phyloP scores from a whole-genome alignment of 2,113 vertebrate genomes.

The Vidua chalybeata region DNA sequence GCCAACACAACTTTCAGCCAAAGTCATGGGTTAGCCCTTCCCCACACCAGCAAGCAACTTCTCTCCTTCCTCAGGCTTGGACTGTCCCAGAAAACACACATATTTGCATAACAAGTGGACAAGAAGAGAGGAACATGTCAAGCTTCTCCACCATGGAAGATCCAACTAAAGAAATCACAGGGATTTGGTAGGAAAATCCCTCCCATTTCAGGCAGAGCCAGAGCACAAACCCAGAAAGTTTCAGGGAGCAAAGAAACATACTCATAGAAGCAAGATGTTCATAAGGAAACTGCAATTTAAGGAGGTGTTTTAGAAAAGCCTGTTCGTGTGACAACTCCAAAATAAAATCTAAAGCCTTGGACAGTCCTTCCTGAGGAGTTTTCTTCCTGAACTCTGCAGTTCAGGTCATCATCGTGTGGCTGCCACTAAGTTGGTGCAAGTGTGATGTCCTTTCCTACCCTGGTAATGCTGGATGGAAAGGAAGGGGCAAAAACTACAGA shows the following conservation, averaged over 20 bases:
- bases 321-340: not conserved
- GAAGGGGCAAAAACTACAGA: not conserved
- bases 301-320: not conserved
- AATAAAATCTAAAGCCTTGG: not conserved
- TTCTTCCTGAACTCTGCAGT: not conserved
- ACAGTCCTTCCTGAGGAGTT: not conserved
- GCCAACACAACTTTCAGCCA: not conserved
- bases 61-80: not conserved
- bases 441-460: not conserved
- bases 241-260: not conserved
- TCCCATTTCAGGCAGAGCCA: not conserved
- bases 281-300: not conserved
- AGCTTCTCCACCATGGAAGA: not conserved
- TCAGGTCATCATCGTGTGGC: not conserved
- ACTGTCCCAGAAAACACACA: not conserved
- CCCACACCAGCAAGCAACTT: not conserved
- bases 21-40: constrained; percentile 26
- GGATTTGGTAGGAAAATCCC: not conserved
- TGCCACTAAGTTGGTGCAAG: not conserved
- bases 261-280: not conserved
- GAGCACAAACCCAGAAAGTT: not conserved
- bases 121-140: not conserved
- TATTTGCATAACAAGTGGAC: not conserved
- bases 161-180: not conserved
- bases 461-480: not conserved